Base-by-base conservation (phyloP, 2,113 vertebrate genomes). In the Salvelinus sp. region DNA sequence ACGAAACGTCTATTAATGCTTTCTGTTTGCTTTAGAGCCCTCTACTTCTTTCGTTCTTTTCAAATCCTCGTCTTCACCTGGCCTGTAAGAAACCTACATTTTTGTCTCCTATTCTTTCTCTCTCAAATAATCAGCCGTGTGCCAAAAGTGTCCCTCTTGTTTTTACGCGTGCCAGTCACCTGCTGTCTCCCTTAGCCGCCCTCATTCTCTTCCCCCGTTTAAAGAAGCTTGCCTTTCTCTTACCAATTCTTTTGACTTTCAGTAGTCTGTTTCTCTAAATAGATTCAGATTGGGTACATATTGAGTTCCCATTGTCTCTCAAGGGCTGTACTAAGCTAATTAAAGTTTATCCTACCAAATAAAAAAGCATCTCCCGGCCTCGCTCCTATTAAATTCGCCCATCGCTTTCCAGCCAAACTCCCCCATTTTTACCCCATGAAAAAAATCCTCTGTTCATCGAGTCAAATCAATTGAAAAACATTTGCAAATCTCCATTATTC, bases 161-260 rank as follows among this genome's bases (percentile, higher is more conserved):
- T 91, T 91, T 93, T 92, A 92, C 95, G 92, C 93, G 94, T 96
- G 95, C 94, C 95, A 93, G 95, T 96, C 95, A 96, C 93, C 93
- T 93, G 95, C 91, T 92, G 82, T 76, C 88, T 88, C 88, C 76
- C 84, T 54, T 54, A 79, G 84, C 87, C 88, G 84, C 78, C 77
- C 74, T 79, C 81, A 81, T 88, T 87, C 85, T 85, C 86, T 87
- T 66, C 79, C 79, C 84, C 70, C 64, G 38, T 25, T 78, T 84
- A 70, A 78, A 78, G 80, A 84, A 88, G 81, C 85, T 90, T 79
- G 86, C 91, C 75, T 93, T 93, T 92, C 92, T 92, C 88, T 90
- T 80, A 87, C 88, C 82, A 75, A 30, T 92, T 93, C 91, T 92
- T 94, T 93, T 93, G 92, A 92, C 93, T 94, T 94, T 92, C 91